These are phyloP conservation scores for Myiozetetes cayanensis DNA, from an alignment of 2,113 vertebrate species.

Conservation along the genomic window DNA sequence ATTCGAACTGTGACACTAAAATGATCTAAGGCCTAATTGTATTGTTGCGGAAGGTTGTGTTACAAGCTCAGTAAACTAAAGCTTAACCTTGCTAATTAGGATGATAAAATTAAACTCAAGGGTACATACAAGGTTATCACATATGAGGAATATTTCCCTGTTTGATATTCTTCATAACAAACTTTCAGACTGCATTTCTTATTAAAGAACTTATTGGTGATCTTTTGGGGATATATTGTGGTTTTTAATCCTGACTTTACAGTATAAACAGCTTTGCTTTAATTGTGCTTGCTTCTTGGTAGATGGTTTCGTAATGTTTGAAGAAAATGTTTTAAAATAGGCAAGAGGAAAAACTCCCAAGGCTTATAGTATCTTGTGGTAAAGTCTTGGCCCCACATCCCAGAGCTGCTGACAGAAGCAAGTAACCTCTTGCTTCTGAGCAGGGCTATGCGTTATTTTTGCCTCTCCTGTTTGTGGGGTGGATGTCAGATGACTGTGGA, in stretches of 20 bases:
- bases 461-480: background rate
- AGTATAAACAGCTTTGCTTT: background rate
- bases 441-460: background rate
- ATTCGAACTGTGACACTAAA: background rate
- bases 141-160: background rate
- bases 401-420: background rate
- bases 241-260: background rate
- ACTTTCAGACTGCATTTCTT: background rate
- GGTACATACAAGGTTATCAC: background rate
- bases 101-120: background rate
- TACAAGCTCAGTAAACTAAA: background rate
- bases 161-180: background rate
- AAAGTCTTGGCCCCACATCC: background rate
- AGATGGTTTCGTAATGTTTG: background rate
- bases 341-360: background rate
- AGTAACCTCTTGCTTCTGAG: background rate
- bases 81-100: background rate
- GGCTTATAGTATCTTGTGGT: background rate
- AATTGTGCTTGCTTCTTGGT: background rate
- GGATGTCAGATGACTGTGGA: background rate
- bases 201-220: background rate
- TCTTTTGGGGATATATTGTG: background rate
- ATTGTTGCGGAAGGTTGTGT: background rate
- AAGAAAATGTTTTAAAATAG: background rate
- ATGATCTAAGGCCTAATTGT: background rate